A percentile compares a stretch with the other conserved stretches of the same genome.
phyloP scores from a whole-genome alignment of 2,888 invertebrate genomes.

The Stenotaenia linearis region DNA sequence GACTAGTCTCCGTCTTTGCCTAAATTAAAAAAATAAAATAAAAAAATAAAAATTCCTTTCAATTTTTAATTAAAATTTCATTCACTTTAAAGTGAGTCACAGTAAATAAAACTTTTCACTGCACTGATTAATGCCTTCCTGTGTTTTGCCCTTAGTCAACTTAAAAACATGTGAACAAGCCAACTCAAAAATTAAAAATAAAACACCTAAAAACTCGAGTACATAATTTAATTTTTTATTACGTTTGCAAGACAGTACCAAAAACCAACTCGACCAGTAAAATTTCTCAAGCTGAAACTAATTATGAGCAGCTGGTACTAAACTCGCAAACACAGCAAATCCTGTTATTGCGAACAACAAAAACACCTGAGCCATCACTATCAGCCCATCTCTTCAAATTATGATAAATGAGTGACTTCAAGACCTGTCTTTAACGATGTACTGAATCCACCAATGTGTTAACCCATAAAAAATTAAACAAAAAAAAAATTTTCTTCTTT shows the following conservation, averaged over 20 bases:
- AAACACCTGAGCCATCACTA: constrained; percentile 23
- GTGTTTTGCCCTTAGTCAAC: background rate
- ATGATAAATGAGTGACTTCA: background rate
- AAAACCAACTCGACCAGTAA: background rate
- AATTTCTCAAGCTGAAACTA: background rate
- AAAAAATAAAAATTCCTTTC: no score
- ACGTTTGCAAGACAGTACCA: no score
- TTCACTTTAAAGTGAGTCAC: background rate
- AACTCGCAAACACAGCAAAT: background rate
- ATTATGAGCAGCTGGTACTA: background rate
- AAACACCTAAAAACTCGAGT: background rate
- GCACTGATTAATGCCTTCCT: constrained; percentile 21
- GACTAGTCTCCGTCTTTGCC: background rate
- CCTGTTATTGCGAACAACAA: constrained; percentile 20
- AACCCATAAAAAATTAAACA: background rate
- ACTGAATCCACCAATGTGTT: background rate
- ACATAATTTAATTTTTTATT: background rate
- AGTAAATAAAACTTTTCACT: background rate
- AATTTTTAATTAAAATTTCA: background rate
- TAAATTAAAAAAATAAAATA: background rate
- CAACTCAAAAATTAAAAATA: no score
- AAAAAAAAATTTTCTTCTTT: background rate
- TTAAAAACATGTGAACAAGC: no score
- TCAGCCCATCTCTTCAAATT: constrained; percentile 16
- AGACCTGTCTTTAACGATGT: background rate